Base-by-base conservation (phyloP, 2,888 invertebrate genomes). In the Melinaea marsaeus region DNA sequence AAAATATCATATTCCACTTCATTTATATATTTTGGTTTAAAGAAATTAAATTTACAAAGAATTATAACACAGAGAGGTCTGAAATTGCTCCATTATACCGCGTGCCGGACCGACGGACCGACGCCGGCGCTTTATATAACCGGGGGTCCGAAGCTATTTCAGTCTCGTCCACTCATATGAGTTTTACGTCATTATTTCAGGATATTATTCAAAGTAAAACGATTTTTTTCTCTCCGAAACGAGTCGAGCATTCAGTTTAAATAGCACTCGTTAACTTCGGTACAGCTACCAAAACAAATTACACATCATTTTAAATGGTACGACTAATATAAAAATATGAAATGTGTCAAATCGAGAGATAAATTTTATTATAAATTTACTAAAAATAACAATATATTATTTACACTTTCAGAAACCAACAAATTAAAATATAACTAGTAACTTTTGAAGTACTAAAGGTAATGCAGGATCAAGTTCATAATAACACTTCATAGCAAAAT, bases 231-330 rank as follows among this genome's bases (percentile, higher is more conserved):
- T 9, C 64, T 76, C 74, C 76, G 73, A 74, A 79, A 79, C 79
- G 80, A 76, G 77, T 79, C 72, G 70, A 71, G 70, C 68, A 66
- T 73, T 72, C 76, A 76, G 77, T 84, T 71, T 85, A 86, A 89
- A 88, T 87, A 88, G 81, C 86, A 81, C 88, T 88, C 88, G 87
- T 89, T 89, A 87, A 88, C 88, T 86, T 87, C 79, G 77, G 79
- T 79, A 77, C 78, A 73, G 83, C 79, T 81, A 82, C 81, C 74
- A 72, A 71, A 74, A 74, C 80, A 85, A 85, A 86, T 76, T 79
- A 83, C 83, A 84, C 80, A 80, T 81, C 79, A 81, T 84, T 86
- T 84, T 83, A 84, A 83, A 82, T 80, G 80, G 79, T 80, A 82
- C 84, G 80, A 85, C 85, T 84, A 84, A 85, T 85, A 81, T 74